Evolutionary conservation across 1,140 invertebrate species (phyloP).

Genomic region (Luehdorfia chinensis): DNA sequence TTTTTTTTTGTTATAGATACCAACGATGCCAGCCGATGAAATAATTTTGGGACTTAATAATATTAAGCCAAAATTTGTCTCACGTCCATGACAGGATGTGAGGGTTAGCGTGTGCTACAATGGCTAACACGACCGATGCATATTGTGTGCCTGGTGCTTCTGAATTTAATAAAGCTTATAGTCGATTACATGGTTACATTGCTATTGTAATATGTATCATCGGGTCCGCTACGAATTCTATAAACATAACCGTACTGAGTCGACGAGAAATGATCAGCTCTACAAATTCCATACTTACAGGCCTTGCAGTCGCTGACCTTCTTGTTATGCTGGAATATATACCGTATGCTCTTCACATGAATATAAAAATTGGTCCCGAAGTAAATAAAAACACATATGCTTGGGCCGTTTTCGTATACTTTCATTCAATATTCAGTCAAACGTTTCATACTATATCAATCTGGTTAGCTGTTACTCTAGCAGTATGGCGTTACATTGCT

Average conservation of each 20-base stretch:
- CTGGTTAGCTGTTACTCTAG: constrained; percentile 93
- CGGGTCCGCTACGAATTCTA: constrained; percentile 93
- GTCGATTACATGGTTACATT: constrained; percentile 72
- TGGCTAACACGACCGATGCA: constrained; percentile 60
- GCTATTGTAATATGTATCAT: constrained; percentile 88
- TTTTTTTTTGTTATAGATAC: constrained; percentile 27
- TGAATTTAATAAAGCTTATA: constrained; percentile 69
- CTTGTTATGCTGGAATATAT: constrained; percentile 96
- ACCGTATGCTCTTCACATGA: constrained; percentile 90
- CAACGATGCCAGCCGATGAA: not conserved
- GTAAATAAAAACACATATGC: constrained; percentile 82
- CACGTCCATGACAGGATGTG: constrained; percentile 44
- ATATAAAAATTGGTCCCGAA: constrained; percentile 80
- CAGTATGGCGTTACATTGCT: constrained; percentile 95
- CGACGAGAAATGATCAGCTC: constrained; percentile 91
- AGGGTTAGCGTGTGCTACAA: constrained; percentile 31
- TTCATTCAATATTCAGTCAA: constrained; percentile 90
- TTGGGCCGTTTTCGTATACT: constrained; percentile 89
- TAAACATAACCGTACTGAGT: constrained; percentile 97
- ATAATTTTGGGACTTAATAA: not conserved
- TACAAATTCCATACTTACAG: constrained; percentile 91
- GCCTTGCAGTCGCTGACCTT: constrained; percentile 93
- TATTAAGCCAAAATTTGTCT: not conserved
- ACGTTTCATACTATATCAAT: constrained; percentile 96
- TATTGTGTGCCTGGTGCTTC: constrained; percentile 70